Evolutionary conservation across 2,113 vertebrate species (phyloP), one percentile per base, ranked within the genome.

Genomic region (Mormyrus lacerda): DNA sequence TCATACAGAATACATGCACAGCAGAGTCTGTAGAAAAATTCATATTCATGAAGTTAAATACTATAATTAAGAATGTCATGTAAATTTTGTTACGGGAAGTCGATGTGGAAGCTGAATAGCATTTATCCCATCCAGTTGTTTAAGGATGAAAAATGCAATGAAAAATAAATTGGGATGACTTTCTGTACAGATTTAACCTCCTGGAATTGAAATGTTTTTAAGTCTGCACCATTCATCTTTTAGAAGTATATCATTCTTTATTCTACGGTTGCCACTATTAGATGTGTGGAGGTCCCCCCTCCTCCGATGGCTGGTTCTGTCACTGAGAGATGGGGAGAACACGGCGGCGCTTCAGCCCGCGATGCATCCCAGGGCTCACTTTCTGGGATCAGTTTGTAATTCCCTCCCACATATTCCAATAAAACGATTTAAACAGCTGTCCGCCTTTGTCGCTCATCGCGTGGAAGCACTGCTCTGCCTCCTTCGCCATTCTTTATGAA

Each of bases 371-470:
- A 44, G 61, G 47, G 19, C 83, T 35, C 51, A 90, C 89, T 82
- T 82, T 39, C 94, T 94, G 94, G 94, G 95, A 96, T 95, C 94
- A 94, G 94, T 93, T 93, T 95, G 94, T 96, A 96, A 96, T 96
- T 95, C 95, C 95, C 95, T 92, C 95, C 95, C 95, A 96, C 95
- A 91, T 94, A 91, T 93, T 91, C 92, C 91, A 91, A 93, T 93
- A 91, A 95, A 95, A 94, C 94, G 92, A 93, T 94, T 95, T 93
- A 93, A 94, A 91, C 93, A 95, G 91, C 94, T 93, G 93, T 93
- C 94, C 92, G 92, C 85, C 90, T 91, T 91, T 89, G 58, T 79
- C 86, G 53, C 53, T 35, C 83, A 44, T 50, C 15, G 58, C 50
- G 44, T 73, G 84, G 48, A 69, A 87, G 61, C 48, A 8, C 42